Conservation (phyloP, 2,888 invertebrate genomes). For the Argynnis bischoffii region DNA sequence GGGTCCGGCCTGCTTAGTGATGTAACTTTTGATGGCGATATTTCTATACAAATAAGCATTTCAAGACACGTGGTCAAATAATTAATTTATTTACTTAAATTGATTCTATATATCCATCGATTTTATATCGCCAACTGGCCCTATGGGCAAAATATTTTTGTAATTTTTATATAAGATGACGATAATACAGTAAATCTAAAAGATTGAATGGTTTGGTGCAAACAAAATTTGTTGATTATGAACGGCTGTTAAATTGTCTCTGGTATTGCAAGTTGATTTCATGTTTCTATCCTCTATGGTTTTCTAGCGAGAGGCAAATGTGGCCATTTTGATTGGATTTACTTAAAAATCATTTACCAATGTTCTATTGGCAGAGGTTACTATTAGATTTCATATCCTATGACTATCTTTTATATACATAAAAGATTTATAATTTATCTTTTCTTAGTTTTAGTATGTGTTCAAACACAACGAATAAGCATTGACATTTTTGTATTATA, state of each 20-base stretch:
- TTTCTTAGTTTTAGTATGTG: conserved; percentile 43
- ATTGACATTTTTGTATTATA: conserved; percentile 62
- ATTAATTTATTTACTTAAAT: conserved; percentile 10
- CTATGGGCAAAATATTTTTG: conserved; percentile 35
- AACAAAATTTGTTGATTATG: conserved; percentile 45
- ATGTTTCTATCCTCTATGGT: conserved; percentile 10
- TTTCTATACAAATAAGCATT: conserved; percentile 8
- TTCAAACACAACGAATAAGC: conserved; percentile 71
- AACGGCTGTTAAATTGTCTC: conserved; percentile 32
- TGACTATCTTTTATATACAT: not conserved
- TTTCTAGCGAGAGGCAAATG: conserved; percentile 42
- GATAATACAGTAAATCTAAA: conserved; percentile 40
- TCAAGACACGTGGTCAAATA: conserved; percentile 2
- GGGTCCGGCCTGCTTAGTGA: not conserved
- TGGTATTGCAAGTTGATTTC: conserved; percentile 19
- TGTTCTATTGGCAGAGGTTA: conserved; percentile 37
- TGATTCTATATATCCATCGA: not conserved
- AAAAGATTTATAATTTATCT: conserved; percentile 11
- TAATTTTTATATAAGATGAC: conserved; percentile 37
- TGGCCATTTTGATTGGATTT: conserved; percentile 64
- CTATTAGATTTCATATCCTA: not conserved
- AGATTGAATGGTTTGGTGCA: conserved; percentile 57
- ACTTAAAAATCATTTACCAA: conserved; percentile 46
- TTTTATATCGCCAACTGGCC: conserved; percentile 1
- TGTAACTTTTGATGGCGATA: not conserved